phyloP scores from a whole-genome alignment of 2,888 invertebrate genomes.

The Dichetophora obliterata region DNA sequence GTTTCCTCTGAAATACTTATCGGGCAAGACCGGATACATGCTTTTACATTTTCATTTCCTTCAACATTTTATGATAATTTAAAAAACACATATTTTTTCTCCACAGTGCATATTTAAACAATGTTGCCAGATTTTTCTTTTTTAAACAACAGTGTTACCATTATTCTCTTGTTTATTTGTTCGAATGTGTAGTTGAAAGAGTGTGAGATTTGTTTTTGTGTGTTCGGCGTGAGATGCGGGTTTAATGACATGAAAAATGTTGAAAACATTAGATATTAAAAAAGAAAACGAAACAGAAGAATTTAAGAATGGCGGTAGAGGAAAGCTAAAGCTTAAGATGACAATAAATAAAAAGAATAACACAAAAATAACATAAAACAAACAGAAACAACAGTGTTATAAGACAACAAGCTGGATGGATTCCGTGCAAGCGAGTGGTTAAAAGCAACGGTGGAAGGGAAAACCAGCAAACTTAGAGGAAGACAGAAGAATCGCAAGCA shows the following conservation, averaged over 20 bases:
- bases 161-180: background rate
- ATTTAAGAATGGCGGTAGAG: background rate
- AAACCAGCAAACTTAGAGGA: background rate
- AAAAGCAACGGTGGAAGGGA: background rate
- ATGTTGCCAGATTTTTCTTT: too few species aligned
- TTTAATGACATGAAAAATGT: slow-evolving; percentile 28
- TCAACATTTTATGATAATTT: background rate
- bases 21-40: too few species aligned
- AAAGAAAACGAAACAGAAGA: background rate
- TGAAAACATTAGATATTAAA: background rate
- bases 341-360: background rate
- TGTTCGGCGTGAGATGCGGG: background rate
- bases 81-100: background rate
- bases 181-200: background rate
- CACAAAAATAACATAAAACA: background rate
- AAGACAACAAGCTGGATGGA: background rate
- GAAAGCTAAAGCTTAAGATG: background rate
- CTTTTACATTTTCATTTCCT: background rate
- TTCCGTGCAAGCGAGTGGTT: background rate
- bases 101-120: too few species aligned
- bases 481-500: background rate
- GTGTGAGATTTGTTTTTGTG: background rate
- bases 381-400: background rate
- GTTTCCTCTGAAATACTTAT: too few species aligned
- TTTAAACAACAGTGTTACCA: background rate